A percentile compares a stretch with the other conserved stretches of the same genome.
Evolutionary conservation across 37 sponge, comb jelly and placozoan species (phyloP).

Genomic region (Aplysina aerophoba): DNA sequence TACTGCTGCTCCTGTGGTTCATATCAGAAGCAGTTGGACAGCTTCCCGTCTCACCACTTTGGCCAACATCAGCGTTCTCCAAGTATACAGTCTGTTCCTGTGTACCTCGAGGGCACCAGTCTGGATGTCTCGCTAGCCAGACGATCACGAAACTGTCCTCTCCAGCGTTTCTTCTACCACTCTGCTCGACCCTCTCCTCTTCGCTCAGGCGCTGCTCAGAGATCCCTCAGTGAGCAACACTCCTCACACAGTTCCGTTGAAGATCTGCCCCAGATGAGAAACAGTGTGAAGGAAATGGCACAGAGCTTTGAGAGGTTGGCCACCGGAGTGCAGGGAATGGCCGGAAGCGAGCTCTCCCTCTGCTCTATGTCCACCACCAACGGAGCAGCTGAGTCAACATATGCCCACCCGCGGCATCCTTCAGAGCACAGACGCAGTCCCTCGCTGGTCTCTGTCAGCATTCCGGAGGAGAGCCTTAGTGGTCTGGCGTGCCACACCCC

Average conservation of each 20-base stretch:
- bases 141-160: not conserved
- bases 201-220: no score
- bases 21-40: not conserved
- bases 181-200: no score
- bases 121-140: not conserved
- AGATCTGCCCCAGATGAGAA: not conserved
- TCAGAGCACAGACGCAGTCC: slow-evolving; percentile 9
- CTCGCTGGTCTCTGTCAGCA: not conserved
- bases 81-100: slow-evolving; percentile 22
- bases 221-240: no score
- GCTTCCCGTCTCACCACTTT: not conserved
- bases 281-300: slow-evolving; percentile 22
- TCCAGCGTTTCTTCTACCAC: not conserved
- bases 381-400: not conserved
- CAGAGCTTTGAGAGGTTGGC: slow-evolving; percentile 21
- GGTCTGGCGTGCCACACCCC: no score
- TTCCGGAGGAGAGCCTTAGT: slow-evolving; percentile 3
- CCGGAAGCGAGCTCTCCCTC: slow-evolving; percentile 12
- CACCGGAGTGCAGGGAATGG: not conserved
- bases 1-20: slow-evolving; percentile 54
- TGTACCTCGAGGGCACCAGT: not conserved
- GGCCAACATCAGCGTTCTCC: slow-evolving; percentile 9
- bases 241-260: not conserved
- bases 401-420: not conserved
- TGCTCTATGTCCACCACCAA: not conserved